Evolutionary conservation across 2,113 vertebrate species (phyloP).

Genomic region (Patagioenas fasciata): DNA sequence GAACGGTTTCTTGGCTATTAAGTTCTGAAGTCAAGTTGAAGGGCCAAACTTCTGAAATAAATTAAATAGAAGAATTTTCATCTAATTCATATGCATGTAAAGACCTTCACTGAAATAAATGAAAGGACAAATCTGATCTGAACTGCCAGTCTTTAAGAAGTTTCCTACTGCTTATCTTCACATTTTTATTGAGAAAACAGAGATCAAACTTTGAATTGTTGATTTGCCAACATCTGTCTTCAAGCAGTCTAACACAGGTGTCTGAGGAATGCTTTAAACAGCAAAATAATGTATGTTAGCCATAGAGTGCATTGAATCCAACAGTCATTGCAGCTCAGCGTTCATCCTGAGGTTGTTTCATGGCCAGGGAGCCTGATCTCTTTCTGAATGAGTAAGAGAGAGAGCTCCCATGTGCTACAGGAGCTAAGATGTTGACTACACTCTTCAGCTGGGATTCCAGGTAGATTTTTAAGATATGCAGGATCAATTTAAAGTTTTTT

Average conservation of each 20-base stretch:
- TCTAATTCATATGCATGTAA: neutral
- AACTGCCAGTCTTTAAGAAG: neutral
- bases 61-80: neutral
- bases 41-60: neutral
- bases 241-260: neutral
- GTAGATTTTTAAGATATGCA: neutral
- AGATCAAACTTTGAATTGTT: neutral
- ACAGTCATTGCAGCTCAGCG: neutral
- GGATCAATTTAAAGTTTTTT: neutral
- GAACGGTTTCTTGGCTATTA: neutral
- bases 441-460: rapidly evolving
- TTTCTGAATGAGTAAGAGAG: neutral
- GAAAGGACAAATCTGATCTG: neutral
- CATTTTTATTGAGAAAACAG: neutral
- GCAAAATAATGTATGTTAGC: no score
- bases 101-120: neutral
- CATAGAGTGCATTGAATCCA: neutral
- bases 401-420: neutral
- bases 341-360: neutral
- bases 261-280: neutral
- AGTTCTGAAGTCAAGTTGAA: neutral
- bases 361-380: neutral
- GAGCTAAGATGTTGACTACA: neutral
- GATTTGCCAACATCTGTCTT: neutral
- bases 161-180: neutral